Base-by-base conservation (phyloP, 2,113 vertebrate species). In the western clawed frog (Xenopus tropicalis) region DNA sequence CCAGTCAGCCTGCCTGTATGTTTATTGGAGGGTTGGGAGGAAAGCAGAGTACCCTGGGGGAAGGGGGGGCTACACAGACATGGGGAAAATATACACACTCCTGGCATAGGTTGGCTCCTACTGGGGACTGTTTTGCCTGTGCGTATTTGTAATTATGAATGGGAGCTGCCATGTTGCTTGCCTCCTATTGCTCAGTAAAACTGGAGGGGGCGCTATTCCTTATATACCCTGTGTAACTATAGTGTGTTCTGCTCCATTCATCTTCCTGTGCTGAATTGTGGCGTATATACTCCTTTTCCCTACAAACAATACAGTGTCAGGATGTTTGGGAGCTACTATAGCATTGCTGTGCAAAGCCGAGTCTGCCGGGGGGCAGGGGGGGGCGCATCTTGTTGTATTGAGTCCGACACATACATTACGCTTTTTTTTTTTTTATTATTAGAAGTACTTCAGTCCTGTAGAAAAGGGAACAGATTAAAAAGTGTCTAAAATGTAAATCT, bases 401-500 rank as follows among this genome's bases (percentile, higher is more conserved):
- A 68, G 0, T 29, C 1, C 21, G 73, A 21, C 69, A 59, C 63
- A 66, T 48, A 70, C 80, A 12, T 69, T 46, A 69, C 11, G 0
- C 1, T 0, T 74, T 78, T 48, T 25, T 63, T 59, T 61, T 61
- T 54, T 54, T 17, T 54, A 75, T 75, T 75, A 69, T 46, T 37
- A 61, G 66, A 48, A 68, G 43, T 17, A 52, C 65, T 75, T 52
- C 43, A 52, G 72, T 75, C 72, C 66, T 75, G 64, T 88, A 91
- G 90, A 85, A 91, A 90, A 89, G 85, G 87, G 87, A 91, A 84
- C 89, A 90, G 90, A 92, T 92, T 93, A 91, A 91, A 90, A 89
- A 93, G 91, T 90, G 87, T 86, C 86, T 90, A 90, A 91, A 92
- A 87, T 91, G 88, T 94, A 91, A 94, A 96, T 94, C 91, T 92